phyloP scores from a whole-genome alignment of 2,797 vertebrate species.

The Chanos chanos region DNA sequence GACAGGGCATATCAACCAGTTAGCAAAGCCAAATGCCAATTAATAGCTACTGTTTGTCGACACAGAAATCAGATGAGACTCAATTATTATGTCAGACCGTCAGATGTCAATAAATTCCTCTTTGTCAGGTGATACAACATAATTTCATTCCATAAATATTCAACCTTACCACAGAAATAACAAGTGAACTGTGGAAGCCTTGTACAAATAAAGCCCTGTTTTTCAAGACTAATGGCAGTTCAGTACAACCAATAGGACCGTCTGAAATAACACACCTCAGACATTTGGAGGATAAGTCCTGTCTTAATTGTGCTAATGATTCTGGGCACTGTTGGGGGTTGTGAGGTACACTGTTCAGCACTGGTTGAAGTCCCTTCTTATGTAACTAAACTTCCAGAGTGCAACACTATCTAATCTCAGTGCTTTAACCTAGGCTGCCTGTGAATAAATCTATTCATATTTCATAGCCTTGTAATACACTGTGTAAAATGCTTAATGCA shows the following conservation, averaged over 20 bases:
- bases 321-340: too few relatives aligned
- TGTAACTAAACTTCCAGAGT: neutral
- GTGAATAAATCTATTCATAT: constrained; percentile 22
- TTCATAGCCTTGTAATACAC: constrained; percentile 12
- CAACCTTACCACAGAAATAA: neutral
- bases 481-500: constrained; percentile 1
- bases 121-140: too few relatives aligned
- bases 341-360: too few relatives aligned
- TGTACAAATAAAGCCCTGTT: neutral
- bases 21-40: too few relatives aligned
- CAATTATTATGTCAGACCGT: too few relatives aligned
- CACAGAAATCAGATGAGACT: too few relatives aligned
- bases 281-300: constrained; percentile 28
- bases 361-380: neutral
- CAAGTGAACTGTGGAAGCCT: neutral
- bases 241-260: neutral
- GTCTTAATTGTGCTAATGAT: too few relatives aligned
- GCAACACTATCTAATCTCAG: neutral
- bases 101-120: too few relatives aligned
- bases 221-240: neutral
- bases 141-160: neutral
- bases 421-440: constrained; percentile 4
- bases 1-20: too few relatives aligned
- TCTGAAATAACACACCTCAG: constrained; percentile 33
- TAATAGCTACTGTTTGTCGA: too few relatives aligned